These are phyloP conservation scores for Tarsius wallacei DNA, from an alignment of 2,797 vertebrate genomes.

Conservation along the genomic window DNA sequence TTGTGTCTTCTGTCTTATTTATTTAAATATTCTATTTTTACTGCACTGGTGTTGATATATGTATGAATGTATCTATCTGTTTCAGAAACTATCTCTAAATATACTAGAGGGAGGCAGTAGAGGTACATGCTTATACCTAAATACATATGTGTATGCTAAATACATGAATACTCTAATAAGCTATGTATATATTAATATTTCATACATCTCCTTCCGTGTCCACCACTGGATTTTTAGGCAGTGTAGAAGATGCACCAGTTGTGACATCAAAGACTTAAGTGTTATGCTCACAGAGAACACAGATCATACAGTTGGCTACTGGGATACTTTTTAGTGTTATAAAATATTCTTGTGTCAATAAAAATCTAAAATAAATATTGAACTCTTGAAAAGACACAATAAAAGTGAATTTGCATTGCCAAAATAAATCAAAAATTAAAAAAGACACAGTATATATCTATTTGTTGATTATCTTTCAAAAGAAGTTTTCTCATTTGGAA, in stretches of 20 bases:
- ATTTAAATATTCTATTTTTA: not conserved
- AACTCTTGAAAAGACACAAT: not conserved
- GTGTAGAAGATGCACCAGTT: not conserved
- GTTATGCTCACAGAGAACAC: not conserved
- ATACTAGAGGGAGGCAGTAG: not conserved
- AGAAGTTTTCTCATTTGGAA: not conserved
- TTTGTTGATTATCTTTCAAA: not conserved
- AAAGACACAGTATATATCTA: not conserved
- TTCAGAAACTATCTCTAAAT: constrained; percentile 5
- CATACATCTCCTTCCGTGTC: not conserved
- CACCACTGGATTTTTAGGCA: not conserved
- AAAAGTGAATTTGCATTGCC: not conserved
- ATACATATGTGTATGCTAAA: not conserved
- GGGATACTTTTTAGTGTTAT: not conserved
- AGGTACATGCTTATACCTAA: not conserved
- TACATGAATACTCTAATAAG: not conserved
- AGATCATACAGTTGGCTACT: not conserved
- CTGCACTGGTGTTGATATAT: not conserved
- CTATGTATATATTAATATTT: not conserved
- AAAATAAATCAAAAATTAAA: not conserved
- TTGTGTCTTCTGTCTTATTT: not conserved
- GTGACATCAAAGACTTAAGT: not conserved
- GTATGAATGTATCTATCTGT: not conserved
- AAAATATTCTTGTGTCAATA: not conserved
- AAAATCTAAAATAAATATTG: not conserved